Evolutionary conservation across 2,888 invertebrate species (phyloP).

Genomic region (Leptothorax acervorum): DNA sequence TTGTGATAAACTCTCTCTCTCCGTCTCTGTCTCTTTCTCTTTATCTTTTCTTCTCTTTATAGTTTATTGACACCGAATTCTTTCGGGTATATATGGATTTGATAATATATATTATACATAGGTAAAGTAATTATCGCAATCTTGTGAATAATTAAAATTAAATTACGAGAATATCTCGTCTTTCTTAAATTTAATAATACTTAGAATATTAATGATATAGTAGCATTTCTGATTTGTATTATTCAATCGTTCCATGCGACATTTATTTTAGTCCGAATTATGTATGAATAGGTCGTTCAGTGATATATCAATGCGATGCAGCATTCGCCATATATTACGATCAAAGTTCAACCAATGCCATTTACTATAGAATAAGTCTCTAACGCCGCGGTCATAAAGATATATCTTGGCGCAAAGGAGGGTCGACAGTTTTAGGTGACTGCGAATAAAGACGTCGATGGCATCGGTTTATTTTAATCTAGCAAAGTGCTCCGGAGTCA

Average conservation of each 20-base stretch:
- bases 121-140: neutral
- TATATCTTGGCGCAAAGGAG: conserved; percentile 46
- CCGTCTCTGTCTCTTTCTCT: neutral
- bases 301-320: conserved; percentile 15
- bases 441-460: conserved; percentile 55
- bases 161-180: neutral
- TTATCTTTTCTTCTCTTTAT: neutral
- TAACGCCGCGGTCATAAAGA: conserved; percentile 53
- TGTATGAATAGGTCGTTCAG: neutral
- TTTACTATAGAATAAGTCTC: conserved; percentile 40
- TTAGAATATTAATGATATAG: neutral
- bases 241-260: neutral
- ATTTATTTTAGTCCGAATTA: conserved; percentile 2
- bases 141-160: neutral
- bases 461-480: conserved; percentile 60
- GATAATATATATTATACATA: neutral
- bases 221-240: neutral
- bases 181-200: neutral
- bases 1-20: neutral
- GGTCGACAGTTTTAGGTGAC: conserved; percentile 53
- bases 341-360: conserved; percentile 50
- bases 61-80: neutral
- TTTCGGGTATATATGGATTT: neutral
- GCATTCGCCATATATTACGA: conserved; percentile 32
- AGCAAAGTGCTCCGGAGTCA: conserved; percentile 48